Base-by-base conservation (phyloP, 1,140 invertebrate species). In the Trinorchestia longiramus region DNA sequence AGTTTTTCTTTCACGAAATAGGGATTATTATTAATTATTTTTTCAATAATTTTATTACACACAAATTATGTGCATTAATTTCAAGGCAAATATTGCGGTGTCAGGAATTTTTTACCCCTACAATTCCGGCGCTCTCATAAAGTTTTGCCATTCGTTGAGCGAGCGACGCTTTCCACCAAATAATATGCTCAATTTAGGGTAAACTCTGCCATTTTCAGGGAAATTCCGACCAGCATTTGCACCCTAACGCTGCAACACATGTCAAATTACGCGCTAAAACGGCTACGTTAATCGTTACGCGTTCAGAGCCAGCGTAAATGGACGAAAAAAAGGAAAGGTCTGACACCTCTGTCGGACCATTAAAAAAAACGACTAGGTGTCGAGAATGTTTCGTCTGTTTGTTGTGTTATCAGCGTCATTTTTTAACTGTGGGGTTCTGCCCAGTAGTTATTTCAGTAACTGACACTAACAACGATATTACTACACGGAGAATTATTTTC, bases 181-280 rank as follows among this genome's bases (percentile, higher is more conserved):
- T 94, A 44, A 94, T 94, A 94, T 94, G 92, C 17, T 47, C 92
- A 94, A 94, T 94, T 94, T 43, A 94, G 43, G 43, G 43, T 11
- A 94, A 45, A 40, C 44, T 23, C 43, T 43, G 92, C 92, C 92
- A 94, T 94, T 94, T 94, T 94, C 92, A 94, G 92, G 92, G 43
- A n/a, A 94, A 94, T 45, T 94, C 43, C 44, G 92, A 8, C 15
- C 43, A 8, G 92, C 43, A 94, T 94, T 94, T n/a, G 92, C 92
- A 11, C 92, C 36, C 92, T 94, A 94, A 94, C 92, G 44, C 92
- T 43, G 43, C 41, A 40, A 19, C 92, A 28, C 41, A 8, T 6
- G 43, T 43, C 92, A 94, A 77, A 77, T 94, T 94, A 94, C 92
- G 36, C 41, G 43, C 43, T n/a, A 47, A 94, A 94, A 94, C 43